Conservation (phyloP, 2,888 invertebrate genomes). For the Tipula confusa region DNA sequence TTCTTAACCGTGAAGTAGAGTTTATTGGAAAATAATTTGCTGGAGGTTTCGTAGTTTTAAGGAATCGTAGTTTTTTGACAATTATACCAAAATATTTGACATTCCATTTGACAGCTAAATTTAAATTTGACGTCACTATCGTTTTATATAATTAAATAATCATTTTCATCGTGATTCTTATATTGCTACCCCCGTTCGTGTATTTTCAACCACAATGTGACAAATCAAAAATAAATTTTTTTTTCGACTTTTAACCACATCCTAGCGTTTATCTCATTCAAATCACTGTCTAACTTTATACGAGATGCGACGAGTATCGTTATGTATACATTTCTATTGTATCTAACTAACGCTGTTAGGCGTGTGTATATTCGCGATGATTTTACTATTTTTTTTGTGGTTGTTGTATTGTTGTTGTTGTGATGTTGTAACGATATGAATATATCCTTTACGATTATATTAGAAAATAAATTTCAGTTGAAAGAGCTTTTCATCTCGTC, state of each 20-base stretch:
- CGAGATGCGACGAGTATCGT: not conserved
- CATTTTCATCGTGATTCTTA: not conserved
- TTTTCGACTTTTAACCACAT: not conserved
- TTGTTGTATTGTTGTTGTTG: no score
- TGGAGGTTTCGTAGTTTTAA: no score
- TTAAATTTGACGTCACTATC: no score
- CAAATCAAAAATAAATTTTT: no score
- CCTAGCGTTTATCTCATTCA: not conserved
- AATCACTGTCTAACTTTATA: not conserved
- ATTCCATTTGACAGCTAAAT: no score
- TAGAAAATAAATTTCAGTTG: not conserved
- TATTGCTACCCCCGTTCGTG: not conserved
- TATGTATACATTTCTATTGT: not conserved
- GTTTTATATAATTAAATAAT: not conserved
- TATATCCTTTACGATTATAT: not conserved
- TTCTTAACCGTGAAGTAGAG: no score
- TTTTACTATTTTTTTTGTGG: conserved; percentile 8
- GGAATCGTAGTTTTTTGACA: no score
- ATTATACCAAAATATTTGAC: no score
- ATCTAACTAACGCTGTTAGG: not conserved
- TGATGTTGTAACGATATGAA: not conserved
- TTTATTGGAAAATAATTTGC: no score
- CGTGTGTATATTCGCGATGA: not conserved
- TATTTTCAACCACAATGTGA: not conserved
- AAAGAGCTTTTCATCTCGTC: not conserved